phyloP scores from a whole-genome alignment of 2,797 vertebrate species.

The Spea hammondii region DNA sequence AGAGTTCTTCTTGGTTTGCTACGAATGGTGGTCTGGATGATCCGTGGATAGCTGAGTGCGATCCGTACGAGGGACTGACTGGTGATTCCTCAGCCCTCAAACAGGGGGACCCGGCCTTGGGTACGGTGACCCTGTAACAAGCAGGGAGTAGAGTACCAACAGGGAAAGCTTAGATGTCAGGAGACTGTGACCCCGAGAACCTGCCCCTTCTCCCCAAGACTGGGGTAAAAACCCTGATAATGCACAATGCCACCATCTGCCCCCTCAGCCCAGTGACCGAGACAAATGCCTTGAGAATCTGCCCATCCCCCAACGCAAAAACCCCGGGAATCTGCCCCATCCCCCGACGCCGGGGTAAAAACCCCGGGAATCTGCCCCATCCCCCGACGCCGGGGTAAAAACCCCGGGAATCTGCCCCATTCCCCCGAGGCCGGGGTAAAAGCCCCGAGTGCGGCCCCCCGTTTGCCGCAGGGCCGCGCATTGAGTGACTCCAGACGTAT shows the following conservation, averaged over 20 bases:
- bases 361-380: neutral
- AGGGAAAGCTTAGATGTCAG: neutral
- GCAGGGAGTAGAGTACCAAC: neutral
- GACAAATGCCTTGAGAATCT: neutral
- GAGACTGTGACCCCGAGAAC: neutral
- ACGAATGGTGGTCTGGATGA: no score
- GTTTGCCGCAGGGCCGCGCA: neutral
- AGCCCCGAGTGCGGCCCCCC: neutral
- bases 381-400: neutral
- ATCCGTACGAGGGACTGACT: no score
- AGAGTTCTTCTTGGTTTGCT: no score
- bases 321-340: neutral
- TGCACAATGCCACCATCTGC: neutral
- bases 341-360: neutral
- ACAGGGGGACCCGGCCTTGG: no score
- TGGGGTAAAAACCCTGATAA: neutral
- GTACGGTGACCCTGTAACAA: no score
- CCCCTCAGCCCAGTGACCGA: neutral
- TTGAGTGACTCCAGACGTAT: neutral
- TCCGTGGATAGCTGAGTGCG: no score
- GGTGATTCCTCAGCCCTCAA: no score
- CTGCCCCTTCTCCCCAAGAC: neutral
- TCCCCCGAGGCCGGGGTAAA: neutral
- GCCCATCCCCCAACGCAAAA: neutral
- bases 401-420: neutral